Evolutionary conservation across 2,888 invertebrate genomes (phyloP).

Genomic region (Chloroclysta siterata): DNA sequence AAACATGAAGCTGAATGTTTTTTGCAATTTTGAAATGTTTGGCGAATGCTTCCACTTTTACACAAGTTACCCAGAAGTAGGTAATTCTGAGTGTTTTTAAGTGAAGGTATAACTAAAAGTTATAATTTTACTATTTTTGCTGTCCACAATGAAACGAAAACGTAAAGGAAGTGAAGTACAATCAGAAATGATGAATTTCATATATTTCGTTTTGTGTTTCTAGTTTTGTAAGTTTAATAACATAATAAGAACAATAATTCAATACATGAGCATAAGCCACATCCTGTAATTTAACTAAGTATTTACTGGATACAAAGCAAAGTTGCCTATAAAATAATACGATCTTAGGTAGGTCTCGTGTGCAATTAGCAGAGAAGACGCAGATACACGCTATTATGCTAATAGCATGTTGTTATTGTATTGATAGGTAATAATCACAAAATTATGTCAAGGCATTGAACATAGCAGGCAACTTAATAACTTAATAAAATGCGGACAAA

Average conservation of each 20-base stretch:
- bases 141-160: no score
- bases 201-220: no score
- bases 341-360: neutral
- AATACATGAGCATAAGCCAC: neutral
- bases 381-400: neutral
- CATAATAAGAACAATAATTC: neutral
- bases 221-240: no score
- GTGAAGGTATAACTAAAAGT: no score
- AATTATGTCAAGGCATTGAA: neutral
- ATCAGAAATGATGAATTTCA: no score
- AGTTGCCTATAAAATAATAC: neutral
- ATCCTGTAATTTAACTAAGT: neutral
- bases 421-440: conserved; percentile 3
- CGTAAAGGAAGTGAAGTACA: no score
- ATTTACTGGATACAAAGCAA: neutral
- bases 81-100: no score
- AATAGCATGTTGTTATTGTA: neutral
- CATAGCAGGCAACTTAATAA: neutral
- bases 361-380: conserved; percentile 1
- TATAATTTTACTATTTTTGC: no score
- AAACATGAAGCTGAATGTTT: conserved; percentile 8
- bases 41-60: neutral
- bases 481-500: neutral
- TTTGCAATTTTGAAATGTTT: neutral
- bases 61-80: neutral